A percentile compares a stretch with the other conserved stretches of the same genome.
These are phyloP conservation scores for Diceros bicornis DNA, from an alignment of 2,797 vertebrate species.

Conservation along the genomic window DNA sequence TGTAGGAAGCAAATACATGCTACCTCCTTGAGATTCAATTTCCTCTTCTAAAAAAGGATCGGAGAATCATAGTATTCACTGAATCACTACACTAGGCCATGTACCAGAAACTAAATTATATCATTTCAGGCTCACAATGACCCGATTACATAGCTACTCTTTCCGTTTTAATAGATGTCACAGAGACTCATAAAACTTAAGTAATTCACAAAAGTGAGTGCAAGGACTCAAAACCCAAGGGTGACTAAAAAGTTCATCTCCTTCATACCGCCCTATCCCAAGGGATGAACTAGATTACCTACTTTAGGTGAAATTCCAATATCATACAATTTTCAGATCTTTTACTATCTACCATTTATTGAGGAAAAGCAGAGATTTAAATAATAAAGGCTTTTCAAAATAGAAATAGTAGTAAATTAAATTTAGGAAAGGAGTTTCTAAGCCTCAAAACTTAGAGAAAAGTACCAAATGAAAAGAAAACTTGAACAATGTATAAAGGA, in stretches of 20 bases:
- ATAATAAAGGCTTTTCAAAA: constrained; percentile 32
- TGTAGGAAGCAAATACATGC: not conserved
- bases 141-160: not conserved
- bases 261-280: not conserved
- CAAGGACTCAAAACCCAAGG: not conserved
- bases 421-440: constrained; percentile 28
- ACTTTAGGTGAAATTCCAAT: not conserved
- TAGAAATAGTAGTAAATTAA: constrained; percentile 10
- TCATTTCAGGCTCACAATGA: not conserved
- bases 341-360: not conserved
- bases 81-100: not conserved
- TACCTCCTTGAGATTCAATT: not conserved
- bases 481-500: not conserved
- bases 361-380: constrained; percentile 8
- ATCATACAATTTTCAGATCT: not conserved
- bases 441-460: not conserved
- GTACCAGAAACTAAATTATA: not conserved
- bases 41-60: not conserved
- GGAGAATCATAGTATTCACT: not conserved
- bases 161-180: not conserved
- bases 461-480: constrained; percentile 45
- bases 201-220: not conserved
- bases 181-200: not conserved
- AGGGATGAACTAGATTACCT: not conserved
- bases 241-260: not conserved